Evolutionary conservation across 2,113 vertebrate species (phyloP), one percentile per base, ranked within the genome.

Genomic region (rat (Rattus norvegicus)): DNA sequence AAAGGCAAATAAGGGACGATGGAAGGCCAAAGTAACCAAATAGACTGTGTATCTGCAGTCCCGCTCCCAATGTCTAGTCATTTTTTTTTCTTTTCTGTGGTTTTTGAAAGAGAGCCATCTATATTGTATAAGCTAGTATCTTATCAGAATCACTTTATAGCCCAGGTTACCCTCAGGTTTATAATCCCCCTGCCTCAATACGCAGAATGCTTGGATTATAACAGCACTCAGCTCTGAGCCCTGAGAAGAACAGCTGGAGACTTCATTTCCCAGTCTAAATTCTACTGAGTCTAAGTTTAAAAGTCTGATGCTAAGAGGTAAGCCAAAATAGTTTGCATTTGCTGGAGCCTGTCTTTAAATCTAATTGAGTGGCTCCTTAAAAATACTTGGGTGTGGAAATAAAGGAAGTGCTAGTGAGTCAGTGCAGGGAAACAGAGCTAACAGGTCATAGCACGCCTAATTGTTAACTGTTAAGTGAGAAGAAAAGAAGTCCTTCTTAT

Each of bases 301-400:
- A 95, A 85, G 54, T 91, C 56, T 81, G 6, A 89, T 36, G 77
- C 39, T 65, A 47, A 70, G 26, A 95, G 63, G 9, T 65, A 43
- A 93, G 22, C 30, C 65, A 87, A 92, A 90, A 84, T 65, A 87
- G 77, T 56, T 11, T 6, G 20, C 4, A 92, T 56, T 76, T 88
- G 89, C 80, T 85, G 39, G 26, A 36, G 54, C 63, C 67, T 89
- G 47, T 30, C 36, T 54, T 70, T 61, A 76, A 61, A 84, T 70
- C 19, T 63, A 54, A 88, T 43, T 61, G 26, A 73, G 30, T 89
- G 70, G 72, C 67, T 22, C 63, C 63, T 92, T 92, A 88, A 92
- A 96, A 96, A 72, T 28, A 11, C 85, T 1, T 90, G 10, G 75
- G n/a, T 91, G 4, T 85, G 28, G 13, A 89, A 90, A 91, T 79